Conservation (phyloP, 2,113 vertebrate genomes). For the Ceuthmochares aereus region DNA sequence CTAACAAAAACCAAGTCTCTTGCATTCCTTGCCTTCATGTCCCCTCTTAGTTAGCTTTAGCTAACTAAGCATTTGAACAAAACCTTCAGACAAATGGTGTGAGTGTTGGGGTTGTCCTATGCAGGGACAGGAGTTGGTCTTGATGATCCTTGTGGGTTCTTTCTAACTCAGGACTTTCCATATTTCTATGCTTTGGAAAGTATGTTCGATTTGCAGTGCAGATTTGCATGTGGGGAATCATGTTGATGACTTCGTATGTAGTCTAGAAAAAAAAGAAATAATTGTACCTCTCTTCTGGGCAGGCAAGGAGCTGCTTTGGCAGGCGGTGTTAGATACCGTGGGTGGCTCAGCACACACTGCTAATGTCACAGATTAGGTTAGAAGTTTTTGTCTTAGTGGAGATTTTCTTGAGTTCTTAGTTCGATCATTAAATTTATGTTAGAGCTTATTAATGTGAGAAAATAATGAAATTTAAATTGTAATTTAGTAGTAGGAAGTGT, state of each 20-base stretch:
- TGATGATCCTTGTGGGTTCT: no score
- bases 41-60: not conserved
- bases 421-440: not conserved
- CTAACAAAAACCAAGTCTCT: not conserved
- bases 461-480: not conserved
- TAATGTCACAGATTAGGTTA: not conserved
- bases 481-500: slow-evolving; percentile 25
- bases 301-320: not conserved
- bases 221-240: accelerated
- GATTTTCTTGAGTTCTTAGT: not conserved
- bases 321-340: not conserved
- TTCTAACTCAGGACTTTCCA: no score
- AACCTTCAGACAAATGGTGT: no score
- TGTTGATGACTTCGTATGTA: not conserved
- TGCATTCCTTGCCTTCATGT: not conserved
- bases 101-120: no score
- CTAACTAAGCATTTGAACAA: not conserved
- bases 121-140: no score
- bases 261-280: not conserved
- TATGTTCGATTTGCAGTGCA: not conserved
- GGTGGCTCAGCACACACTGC: not conserved
- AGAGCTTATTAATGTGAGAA: slow-evolving; percentile 17
- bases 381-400: not conserved
- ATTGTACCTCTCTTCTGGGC: not conserved
- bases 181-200: not conserved